phyloP scores from a whole-genome alignment of 2,888 invertebrate genomes.

The Cryptocephalus primarius region DNA sequence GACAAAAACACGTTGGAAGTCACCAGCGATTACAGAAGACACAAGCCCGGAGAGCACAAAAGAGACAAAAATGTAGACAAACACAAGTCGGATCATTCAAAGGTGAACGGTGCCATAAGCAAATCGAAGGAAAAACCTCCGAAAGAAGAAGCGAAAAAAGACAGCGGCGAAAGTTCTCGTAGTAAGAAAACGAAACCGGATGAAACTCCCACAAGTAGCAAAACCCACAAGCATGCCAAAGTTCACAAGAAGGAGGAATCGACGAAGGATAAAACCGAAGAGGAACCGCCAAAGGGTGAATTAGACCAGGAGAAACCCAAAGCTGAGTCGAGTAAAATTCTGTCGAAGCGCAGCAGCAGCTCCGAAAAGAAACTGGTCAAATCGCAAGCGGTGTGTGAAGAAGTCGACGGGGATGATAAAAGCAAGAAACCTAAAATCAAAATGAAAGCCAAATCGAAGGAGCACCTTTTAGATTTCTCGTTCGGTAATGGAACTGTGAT shows the following conservation, averaged over 20 bases:
- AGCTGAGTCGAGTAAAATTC: not conserved
- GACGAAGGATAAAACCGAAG: not conserved
- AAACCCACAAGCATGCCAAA: not conserved
- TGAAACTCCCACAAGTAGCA: not conserved
- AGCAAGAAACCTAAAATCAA: not conserved
- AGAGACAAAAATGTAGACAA: constrained; percentile 8
- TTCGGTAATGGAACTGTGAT: constrained; percentile 1
- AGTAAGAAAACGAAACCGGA: not conserved
- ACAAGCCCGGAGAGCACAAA: constrained; percentile 19
- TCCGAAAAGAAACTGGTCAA: constrained; percentile 21
- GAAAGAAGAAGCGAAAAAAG: constrained; percentile 4
- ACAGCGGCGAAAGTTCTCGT: not conserved
- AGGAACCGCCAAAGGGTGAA: not conserved
- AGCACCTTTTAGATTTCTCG: constrained; percentile 3
- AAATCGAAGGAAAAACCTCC: constrained; percentile 3
- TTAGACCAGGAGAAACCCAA: constrained; percentile 2
- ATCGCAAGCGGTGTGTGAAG: constrained; percentile 16
- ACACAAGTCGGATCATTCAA: constrained; percentile 10
- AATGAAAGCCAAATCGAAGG: constrained; percentile 3
- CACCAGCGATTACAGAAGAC: constrained; percentile 21
- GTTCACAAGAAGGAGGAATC: not conserved
- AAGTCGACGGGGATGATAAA: constrained; percentile 10
- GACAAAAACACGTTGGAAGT: constrained; percentile 29
- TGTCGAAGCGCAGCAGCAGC: constrained; percentile 12
- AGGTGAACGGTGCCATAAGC: not conserved